These are phyloP conservation scores for Aeoliscus strigatus DNA, from an alignment of 2,797 vertebrate species.

Conservation along the genomic window DNA sequence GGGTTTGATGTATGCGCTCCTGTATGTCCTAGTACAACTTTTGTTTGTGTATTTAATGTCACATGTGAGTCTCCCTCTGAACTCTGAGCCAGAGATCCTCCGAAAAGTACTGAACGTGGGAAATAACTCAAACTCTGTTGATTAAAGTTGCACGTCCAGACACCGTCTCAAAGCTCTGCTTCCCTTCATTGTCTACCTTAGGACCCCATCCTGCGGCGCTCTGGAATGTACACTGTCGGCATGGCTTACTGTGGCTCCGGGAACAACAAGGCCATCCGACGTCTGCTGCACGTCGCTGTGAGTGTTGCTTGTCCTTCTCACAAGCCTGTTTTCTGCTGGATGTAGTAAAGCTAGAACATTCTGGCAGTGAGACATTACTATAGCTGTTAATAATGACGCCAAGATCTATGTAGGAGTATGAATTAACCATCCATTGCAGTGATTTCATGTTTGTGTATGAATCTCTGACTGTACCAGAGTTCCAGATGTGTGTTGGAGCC, in stretches of 20 bases:
- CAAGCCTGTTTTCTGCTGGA: constrained; percentile 4
- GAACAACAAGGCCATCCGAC: constrained; percentile 98
- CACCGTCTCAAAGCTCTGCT: constrained; percentile 53
- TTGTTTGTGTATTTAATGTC: background rate
- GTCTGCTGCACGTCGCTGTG: constrained; percentile 95
- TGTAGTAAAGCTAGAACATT: constrained; percentile 21
- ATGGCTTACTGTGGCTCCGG: constrained; percentile 99
- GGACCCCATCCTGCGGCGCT: constrained; percentile 92
- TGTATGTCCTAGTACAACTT: background rate
- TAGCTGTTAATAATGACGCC: no score
- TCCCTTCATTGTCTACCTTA: constrained; percentile 54
- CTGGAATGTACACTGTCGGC: constrained; percentile 98
- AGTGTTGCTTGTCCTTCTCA: constrained; percentile 65
- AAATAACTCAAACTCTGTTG: constrained; percentile 27
- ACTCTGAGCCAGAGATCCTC: constrained; percentile 20
- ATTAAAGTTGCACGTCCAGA: constrained; percentile 23
- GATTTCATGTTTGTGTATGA: background rate
- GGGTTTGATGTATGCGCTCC: constrained; percentile 14
- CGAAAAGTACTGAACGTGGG: constrained; percentile 11
- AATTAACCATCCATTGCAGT: background rate
- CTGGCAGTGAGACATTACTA: constrained; percentile 9
- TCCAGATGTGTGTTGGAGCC: background rate
- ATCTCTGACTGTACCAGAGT: no score
- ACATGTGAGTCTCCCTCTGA: constrained; percentile 8
- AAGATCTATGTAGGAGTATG: background rate